A percentile compares a stretch with the other conserved stretches of the same genome.
phyloP scores from a whole-genome alignment of 2,888 invertebrate species.

The Cephus spinipes region DNA sequence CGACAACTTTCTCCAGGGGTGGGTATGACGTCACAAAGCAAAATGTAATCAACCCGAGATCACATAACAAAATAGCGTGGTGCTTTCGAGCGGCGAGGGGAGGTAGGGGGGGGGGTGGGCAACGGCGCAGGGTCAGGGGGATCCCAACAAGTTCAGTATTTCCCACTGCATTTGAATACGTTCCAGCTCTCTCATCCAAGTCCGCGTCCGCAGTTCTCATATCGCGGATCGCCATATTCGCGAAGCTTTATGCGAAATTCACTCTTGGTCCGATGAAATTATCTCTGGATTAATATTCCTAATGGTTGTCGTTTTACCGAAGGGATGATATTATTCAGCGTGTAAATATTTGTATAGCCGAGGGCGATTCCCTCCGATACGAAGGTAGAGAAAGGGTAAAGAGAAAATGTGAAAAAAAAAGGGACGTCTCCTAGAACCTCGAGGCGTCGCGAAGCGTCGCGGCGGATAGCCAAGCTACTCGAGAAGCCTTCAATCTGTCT shows the following conservation, averaged over 20 bases:
- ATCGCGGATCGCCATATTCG: background rate
- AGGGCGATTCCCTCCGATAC: background rate
- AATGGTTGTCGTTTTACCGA: background rate
- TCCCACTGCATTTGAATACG: background rate
- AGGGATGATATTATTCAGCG: background rate
- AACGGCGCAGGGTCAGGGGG: background rate
- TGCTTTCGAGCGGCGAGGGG: slow-evolving; percentile 18
- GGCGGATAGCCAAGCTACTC: slow-evolving; percentile 2
- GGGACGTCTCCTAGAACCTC: background rate
- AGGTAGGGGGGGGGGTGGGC: background rate
- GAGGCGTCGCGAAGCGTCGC: background rate
- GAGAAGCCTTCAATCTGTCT: slow-evolving; percentile 21
- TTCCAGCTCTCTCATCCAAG: background rate
- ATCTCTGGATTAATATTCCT: background rate
- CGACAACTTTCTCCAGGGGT: background rate
- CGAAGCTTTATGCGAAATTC: background rate
- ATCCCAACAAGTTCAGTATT: background rate
- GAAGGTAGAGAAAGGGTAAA: background rate
- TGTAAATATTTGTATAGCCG: background rate
- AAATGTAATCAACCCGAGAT: slow-evolving; percentile 37
- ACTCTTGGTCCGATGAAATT: background rate
- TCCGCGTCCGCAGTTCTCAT: background rate
- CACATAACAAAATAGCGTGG: slow-evolving; percentile 25
- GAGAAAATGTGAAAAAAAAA: background rate
- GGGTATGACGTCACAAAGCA: slow-evolving; percentile 34